Evolutionary conservation across 37 sponge, comb jelly and placozoan genomes (phyloP), one percentile per base, ranked within the genome.

Genomic region (Sycon ciliatum): DNA sequence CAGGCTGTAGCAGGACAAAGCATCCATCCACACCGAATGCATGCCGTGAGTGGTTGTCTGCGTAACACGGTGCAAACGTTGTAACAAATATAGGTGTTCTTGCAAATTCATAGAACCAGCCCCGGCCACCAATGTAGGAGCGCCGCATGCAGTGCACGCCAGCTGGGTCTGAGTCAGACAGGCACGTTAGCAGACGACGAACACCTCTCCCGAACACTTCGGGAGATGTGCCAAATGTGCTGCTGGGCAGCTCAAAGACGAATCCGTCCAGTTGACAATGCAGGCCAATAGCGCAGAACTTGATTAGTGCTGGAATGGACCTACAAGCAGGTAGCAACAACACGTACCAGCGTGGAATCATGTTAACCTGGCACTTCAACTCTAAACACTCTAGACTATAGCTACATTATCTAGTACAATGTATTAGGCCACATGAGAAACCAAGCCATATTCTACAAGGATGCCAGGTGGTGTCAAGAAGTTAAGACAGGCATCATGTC

Each of bases 1-100:
- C 85, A 1, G 90, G 90, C 38, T 89, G 90, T 3, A 89, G 78
- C 36, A 89, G 73, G 56, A 89, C 67, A 56, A 82, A 89, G 5
- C 80, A 66, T 63, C 65, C 56, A 40, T 81, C 65, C 5, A 77
- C 80, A 23, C 83, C 83, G 62, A 84, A 84, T 23, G 83, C 79
- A 73, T 76, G 85, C 55, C 87, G 76, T 60, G 81, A 80, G 54
- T 84, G 85, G 55, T 77, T 76, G 23, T 73, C 53, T 28, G 90
- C 76, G 67, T 89, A 89, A 57, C 85, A 89, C 2, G 90, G 85
- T 23, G 90, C 82, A 79, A 89, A 89, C 1, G 90, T 89, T 31
- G 90, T 89, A 26, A 89, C 83, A 67, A 89, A 77, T 23, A 77
- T 71, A 11, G 77, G 77, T 13, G 57, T 67, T 6, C 36, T 27